Conservation (phyloP, 2,888 invertebrate genomes). For the Gari tellinella region DNA sequence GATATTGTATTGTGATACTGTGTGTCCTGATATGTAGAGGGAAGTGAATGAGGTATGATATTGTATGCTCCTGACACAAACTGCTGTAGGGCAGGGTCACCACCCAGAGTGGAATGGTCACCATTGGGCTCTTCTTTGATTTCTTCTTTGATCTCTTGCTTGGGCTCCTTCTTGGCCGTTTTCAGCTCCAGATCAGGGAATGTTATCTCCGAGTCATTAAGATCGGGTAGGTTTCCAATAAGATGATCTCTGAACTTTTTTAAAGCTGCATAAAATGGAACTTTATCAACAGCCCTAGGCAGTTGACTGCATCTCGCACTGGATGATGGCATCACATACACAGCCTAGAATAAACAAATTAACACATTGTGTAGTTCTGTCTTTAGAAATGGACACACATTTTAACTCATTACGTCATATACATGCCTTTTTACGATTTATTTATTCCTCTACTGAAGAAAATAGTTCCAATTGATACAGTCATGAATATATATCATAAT, state of each 20-base stretch:
- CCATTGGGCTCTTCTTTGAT: constrained; percentile 26
- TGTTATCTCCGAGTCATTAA: constrained; percentile 81
- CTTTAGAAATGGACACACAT: too few relatives aligned
- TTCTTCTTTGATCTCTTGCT: constrained; percentile 40
- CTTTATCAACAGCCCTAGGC: constrained; percentile 98
- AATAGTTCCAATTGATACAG: too few relatives aligned
- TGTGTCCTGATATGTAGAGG: background rate
- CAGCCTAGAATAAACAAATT: constrained; percentile 90
- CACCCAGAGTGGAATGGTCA: background rate
- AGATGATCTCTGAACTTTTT: constrained; percentile 98
- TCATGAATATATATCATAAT: too few relatives aligned
- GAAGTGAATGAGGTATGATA: constrained; percentile 33
- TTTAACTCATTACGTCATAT: too few relatives aligned
- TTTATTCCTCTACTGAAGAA: too few relatives aligned
- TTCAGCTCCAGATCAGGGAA: constrained; percentile 82
- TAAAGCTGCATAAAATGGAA: constrained; percentile 97
- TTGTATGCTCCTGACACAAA: constrained; percentile 37
- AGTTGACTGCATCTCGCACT: constrained; percentile 98
- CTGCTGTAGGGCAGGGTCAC: constrained; percentile 8
- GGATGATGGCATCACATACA: constrained; percentile 99
- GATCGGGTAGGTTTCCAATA: constrained; percentile 88
- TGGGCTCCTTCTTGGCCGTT: constrained; percentile 68
- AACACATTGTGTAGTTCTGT: too few relatives aligned
- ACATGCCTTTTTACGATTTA: too few relatives aligned
- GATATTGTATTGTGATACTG: background rate